Evolutionary conservation across 1,140 invertebrate genomes (phyloP), one percentile per base, ranked within the genome.

Genomic region (Drosophila erecta): DNA sequence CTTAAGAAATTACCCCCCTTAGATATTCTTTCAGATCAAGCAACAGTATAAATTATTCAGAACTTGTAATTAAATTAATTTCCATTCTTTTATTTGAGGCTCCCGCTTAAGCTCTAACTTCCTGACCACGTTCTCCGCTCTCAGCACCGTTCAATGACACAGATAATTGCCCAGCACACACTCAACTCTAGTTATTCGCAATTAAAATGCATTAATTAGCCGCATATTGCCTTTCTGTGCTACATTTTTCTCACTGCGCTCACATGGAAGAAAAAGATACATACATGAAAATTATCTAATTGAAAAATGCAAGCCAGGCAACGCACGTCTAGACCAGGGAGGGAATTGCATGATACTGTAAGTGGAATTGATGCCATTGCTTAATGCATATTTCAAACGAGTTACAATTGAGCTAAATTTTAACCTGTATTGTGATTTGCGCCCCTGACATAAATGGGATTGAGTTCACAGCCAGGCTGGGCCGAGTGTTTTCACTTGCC

Each of bases 131-230:
- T 77, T 86, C 58, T 72, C 43, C 35, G 41, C 61, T 76, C 47
- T 49, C 41, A 40, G 65, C 81, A 79, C 83, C 83, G 83, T 86
- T 86, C 79, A 86, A 87, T 86, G 83, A 79, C 83, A 86, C 60
- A 86, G 51, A 87, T 86, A 86, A 86, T 86, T 86, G 61, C 59
- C 80, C 85, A 72, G 51, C 62, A 85, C 41, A 73, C 41, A 73
- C 56, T 67, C 65, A 54, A 38, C 53, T 60, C 41, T 24, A 64
- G 59, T 37, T 46, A 65, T 66, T 62, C 41, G 75, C 61, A 87
- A 86, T 83, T 86, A 87, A 86, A 86, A 69, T 79, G 71, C 83
- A 87, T 83, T 86, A 83, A 86, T 87, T 83, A 83, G 46, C 61
- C 57, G 62, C 73, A 76, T 73, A 76, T 61, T 77, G 69, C 62